These are phyloP conservation scores for Coregonus sp. DNA, from an alignment of 2,797 vertebrate species.

Conservation along the genomic window DNA sequence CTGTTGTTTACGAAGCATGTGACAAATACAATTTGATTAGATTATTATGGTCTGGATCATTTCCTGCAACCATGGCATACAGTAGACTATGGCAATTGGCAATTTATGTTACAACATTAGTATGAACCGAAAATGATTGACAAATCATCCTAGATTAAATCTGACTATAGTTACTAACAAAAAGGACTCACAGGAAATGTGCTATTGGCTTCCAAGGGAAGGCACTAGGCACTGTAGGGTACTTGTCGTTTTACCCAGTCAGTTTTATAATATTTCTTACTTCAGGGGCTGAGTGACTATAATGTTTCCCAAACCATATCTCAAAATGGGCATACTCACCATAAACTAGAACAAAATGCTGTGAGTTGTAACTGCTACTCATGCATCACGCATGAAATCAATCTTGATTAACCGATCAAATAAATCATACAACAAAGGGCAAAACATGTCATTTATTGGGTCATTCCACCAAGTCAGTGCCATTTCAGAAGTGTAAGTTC, in stretches of 20 bases:
- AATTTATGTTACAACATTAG: neutral
- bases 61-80: neutral
- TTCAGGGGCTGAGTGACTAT: neutral
- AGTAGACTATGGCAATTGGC: neutral
- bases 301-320: neutral
- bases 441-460: conserved; percentile 53
- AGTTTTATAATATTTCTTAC: too few relatives aligned
- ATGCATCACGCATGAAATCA: neutral
- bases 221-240: too few relatives aligned
- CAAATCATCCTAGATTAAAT: conserved; percentile 1
- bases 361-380: neutral
- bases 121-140: neutral
- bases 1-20: too few relatives aligned
- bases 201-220: too few relatives aligned
- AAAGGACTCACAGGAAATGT: neutral
- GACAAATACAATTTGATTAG: too few relatives aligned
- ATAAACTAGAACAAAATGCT: neutral
- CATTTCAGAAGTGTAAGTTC: too few relatives aligned
- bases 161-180: neutral
- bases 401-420: neutral
- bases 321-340: neutral
- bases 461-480: too few relatives aligned
- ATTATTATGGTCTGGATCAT: neutral
- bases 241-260: too few relatives aligned
- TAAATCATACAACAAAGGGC: conserved; percentile 26